Evolutionary conservation across 1,140 invertebrate genomes (phyloP), one percentile per base, ranked within the genome.

Genomic region (Pseudoatta argentina): DNA sequence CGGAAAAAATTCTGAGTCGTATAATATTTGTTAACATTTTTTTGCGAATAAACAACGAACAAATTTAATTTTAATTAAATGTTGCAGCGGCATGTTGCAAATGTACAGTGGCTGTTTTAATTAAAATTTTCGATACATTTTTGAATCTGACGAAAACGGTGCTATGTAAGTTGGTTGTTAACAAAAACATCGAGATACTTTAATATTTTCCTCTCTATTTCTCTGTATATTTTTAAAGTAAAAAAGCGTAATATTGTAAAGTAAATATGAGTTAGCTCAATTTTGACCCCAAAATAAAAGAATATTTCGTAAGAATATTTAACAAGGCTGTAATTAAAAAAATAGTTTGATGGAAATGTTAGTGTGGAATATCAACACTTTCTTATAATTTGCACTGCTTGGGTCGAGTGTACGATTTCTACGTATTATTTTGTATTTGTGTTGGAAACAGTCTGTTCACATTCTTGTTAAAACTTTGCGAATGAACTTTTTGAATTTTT

Each of bases 81-180:
- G 21, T 34, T 27, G 4, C 39, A 57, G 2, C 30, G 24, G 7
- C 18, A 39, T n/a, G 55, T 8, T 8, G 55, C 8, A 44, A 8
- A 39, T 48, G 39, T 34, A 51, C 12, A n/a, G 6, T 6, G 14
- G 24, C 12, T 75, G 55, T 27, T 75, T 59, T 63, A 73, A 73
- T 83, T 75, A 75, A 83, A 83, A 83, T 21, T 83, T 73, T 83
- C 30, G 5, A 51, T 51, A 83, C n/a, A 14, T 44, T 83, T 73
- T 73, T 1, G 34, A 83, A 83, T 75, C 21, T 24, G 10, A 1
- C 18, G 27, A 18, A 64, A 77, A 18, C 12, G 8, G 1, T 16
- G n/a, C 30, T 69, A 10, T n/a, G 21, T 57, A 48, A 39, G n/a
- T 39, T 27, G 10, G 12, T 34, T 24, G 51, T 81, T 81, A n/a